Evolutionary conservation across 2,888 invertebrate genomes (phyloP).

Genomic region (Sminthurinus aureus): DNA sequence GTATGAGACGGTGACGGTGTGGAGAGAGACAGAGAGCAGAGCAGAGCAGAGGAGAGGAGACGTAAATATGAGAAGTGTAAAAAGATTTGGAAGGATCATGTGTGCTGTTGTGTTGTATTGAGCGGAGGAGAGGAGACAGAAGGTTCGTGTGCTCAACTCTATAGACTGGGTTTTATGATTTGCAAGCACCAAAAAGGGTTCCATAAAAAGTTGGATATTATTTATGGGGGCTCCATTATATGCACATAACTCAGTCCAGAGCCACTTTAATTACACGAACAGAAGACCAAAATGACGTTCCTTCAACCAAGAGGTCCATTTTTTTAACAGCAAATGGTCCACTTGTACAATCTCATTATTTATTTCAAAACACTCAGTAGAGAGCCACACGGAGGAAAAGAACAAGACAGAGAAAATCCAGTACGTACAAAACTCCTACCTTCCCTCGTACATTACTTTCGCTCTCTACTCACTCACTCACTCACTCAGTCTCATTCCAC

Average conservation of each 20-base stretch:
- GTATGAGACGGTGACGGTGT: neutral
- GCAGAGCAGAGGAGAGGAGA: too few relatives aligned
- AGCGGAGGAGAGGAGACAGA: slow-evolving; percentile 12
- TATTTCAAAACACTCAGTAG: slow-evolving; percentile 43
- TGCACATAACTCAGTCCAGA: slow-evolving; percentile 48
- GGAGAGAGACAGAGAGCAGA: too few relatives aligned
- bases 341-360: slow-evolving; percentile 46
- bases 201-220: slow-evolving; percentile 45
- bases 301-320: slow-evolving; percentile 33
- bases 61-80: too few relatives aligned
- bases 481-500: slow-evolving; percentile 6
- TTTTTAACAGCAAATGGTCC: slow-evolving; percentile 45
- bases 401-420: too few relatives aligned
- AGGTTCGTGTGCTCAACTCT: neutral
- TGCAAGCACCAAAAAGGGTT: slow-evolving; percentile 47
- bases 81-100: too few relatives aligned
- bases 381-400: neutral
- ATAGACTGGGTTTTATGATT: slow-evolving; percentile 45
- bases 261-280: slow-evolving; percentile 49
- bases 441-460: neutral
- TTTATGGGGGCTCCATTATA: slow-evolving; percentile 52
- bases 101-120: too few relatives aligned
- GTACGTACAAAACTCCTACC: too few relatives aligned
- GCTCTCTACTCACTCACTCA: too few relatives aligned
- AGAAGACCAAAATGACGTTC: slow-evolving; percentile 35